phyloP scores from a whole-genome alignment of 2,113 vertebrate species.

The Sus scrofa region T2T-Sscrofa CM000828.6:69423501-69424000 shows the following conservation, averaged over 20 bases:
- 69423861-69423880: neutral
- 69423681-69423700: neutral
- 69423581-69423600: neutral
- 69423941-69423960: neutral
- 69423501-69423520: neutral
- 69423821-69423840: neutral
- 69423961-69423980: neutral
- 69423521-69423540: neutral
- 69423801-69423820: neutral
- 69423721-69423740: rapidly evolving
- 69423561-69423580: neutral
- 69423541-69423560: neutral
- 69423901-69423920: rapidly evolving
- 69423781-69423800: neutral
- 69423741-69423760: rapidly evolving
- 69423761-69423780: neutral
- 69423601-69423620: neutral
- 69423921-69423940: rapidly evolving
- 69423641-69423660: neutral
- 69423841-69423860: neutral
- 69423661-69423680: neutral
- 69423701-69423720: neutral
- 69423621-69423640: neutral
- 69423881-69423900: neutral
- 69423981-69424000: rapidly evolving